Base-by-base conservation (phyloP, 2,113 vertebrate species). In the Pomatorhinus ruficollis region DNA sequence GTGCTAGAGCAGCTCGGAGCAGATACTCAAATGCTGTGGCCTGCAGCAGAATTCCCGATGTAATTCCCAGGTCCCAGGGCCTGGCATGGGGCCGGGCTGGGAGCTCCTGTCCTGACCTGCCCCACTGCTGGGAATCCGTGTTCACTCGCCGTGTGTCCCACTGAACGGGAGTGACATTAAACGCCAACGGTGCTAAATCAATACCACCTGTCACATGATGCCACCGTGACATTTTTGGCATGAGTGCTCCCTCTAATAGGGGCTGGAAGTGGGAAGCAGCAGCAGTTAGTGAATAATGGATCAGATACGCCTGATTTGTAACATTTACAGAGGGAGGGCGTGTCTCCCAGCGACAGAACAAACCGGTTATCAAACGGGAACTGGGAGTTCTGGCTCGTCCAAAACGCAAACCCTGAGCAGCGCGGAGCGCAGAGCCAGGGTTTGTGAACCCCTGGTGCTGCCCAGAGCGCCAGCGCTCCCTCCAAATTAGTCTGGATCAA, bases 221-320 rank as follows among this genome's bases (percentile, higher is more conserved):
- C 66, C 10, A 24, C 94, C 7, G 65, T 72, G 95, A 95, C 92
- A 91, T 87, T 93, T 70, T 87, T 94, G 94, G 84, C 84, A 56
- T 3, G 15, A 75, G 79, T 23, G 3, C 84, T 83, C 4, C 65
- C 81, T 91, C 75, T 57, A 19, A 42, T 11, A 57, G 68, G 80
- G 92, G 94, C 40, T 84, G 87, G 89, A 50, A 95, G 84, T 78
- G 89, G 89, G 94, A 91, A 95, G 91, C 93, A 33, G 94, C 87
- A 87, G 94, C 93, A 82, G 91, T 44, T 60, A 20, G 91, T 87
- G 95, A 83, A 91, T 95, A 97, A 93, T 93, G 93, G 91, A 93
- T 95, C 60, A 83, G 94, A 89, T 91, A 78, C 19, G 87, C 61
- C 74, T 72, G 91, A 68, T 92, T 28, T 52, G 83, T 72, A 91